Percentiles rank a stretch among this genome's conserved stretches.
Evolutionary conservation across 2,113 vertebrate species (phyloP).

Genomic region (Tamias sibiricus): DNA sequence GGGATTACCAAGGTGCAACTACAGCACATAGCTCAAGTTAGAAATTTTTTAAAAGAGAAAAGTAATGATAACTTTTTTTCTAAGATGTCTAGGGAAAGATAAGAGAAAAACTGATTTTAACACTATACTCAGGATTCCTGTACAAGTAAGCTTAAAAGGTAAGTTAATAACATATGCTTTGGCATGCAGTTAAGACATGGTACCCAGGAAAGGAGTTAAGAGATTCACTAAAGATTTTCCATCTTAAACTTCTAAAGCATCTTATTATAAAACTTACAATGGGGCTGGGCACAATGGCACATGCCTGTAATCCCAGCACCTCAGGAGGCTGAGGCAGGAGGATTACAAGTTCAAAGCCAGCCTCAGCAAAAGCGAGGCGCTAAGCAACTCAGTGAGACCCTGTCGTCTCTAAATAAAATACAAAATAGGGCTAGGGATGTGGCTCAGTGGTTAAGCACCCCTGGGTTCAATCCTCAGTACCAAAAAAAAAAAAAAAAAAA

Average conservation of each 20-base stretch:
- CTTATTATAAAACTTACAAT: background rate
- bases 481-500: too few relatives aligned
- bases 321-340: too few relatives aligned
- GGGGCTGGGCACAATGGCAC: too few relatives aligned
- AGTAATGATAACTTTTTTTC: background rate
- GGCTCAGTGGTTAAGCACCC: too few relatives aligned
- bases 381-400: too few relatives aligned
- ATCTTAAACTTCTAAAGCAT: background rate
- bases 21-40: background rate
- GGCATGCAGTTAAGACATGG: background rate
- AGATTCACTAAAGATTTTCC: background rate
- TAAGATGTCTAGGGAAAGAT: background rate
- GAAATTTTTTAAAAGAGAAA: background rate
- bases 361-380: too few relatives aligned
- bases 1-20: background rate
- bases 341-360: too few relatives aligned
- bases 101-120: constrained; percentile 33
- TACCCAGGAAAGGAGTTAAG: background rate
- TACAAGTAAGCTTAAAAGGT: constrained; percentile 32
- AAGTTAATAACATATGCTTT: constrained; percentile 24
- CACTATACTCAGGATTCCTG: background rate
- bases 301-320: too few relatives aligned
- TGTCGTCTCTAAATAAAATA: too few relatives aligned
- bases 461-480: too few relatives aligned
- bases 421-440: too few relatives aligned